Base-by-base conservation (phyloP, 1,140 invertebrate genomes). In the Akabosia matsudoensis region DNA sequence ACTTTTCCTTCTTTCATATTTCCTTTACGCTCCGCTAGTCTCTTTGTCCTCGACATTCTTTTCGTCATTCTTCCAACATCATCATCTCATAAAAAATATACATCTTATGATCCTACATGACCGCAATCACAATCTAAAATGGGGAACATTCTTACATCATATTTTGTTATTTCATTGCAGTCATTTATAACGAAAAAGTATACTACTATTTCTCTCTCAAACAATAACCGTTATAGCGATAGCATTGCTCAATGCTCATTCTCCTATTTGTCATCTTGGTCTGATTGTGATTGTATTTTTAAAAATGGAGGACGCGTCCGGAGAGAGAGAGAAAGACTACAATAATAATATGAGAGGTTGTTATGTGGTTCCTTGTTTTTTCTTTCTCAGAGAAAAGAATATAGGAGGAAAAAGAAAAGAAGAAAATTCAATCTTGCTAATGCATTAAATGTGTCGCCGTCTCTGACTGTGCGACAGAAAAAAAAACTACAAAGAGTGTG, bases 371-470 rank as follows among this genome's bases (percentile, higher is more conserved):
- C n/a, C n/a, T n/a, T 72, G 70, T 34, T 37, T 72, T 72, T 45
- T 28, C 22, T 2, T n/a, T 1, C 34, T 33, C 3, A 30, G 54
- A 14, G 4, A 22, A 22, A 61, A 61, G 24, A 61, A 45, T 7
- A 18, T 10, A 45, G 7, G 18, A 45, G 37, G 37, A n/a, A 22
- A 61, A 61, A 22, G 54, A 14, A 24, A 61, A 61, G 24, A 45
- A 72, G 70, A 72, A 72, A 72, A 72, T 72, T 72, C 70, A 72
- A 72, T 72, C 70, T 72, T 34, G 70, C 70, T 72, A 72, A 72
- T 72, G 70, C 70, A 72, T 72, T 72, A 72, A 72, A 51, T 72
- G 70, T 72, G 70, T 72, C 70, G 70, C 2, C 7, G 24, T n/a
- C 37, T 24, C n/a, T 64, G 56, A 22, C 56, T 64, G 10, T 64